These are phyloP conservation scores for Lepidocolaptes lacrymiger DNA, from an alignment of 2,797 vertebrate genomes.

Conservation along the genomic window DNA sequence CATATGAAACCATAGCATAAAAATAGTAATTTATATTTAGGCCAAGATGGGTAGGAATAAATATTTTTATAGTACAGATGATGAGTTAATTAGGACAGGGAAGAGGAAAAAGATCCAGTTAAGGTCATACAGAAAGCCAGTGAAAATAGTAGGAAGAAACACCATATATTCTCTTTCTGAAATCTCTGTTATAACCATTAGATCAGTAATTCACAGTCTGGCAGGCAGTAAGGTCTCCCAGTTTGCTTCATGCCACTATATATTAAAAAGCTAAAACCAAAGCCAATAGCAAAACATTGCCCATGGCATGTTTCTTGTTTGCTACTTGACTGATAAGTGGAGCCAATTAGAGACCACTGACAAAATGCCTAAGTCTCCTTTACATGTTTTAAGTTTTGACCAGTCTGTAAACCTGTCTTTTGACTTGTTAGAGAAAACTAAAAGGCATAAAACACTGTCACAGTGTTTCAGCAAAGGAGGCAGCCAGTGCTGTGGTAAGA, in stretches of 20 bases:
- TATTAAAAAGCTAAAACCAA: constrained; percentile 17
- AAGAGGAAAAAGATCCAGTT: constrained; percentile 17
- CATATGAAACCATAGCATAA: not conserved
- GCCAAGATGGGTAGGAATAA: constrained; percentile 1
- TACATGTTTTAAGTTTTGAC: not conserved
- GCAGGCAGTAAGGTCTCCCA: not conserved
- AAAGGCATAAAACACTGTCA: not conserved
- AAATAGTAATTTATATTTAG: not conserved
- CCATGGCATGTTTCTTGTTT: not conserved
- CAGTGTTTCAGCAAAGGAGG: not conserved
- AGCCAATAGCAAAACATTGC: not conserved
- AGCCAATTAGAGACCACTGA: not conserved
- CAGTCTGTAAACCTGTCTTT: not conserved
- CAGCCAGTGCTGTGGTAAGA: accelerated
- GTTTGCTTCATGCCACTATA: not conserved
- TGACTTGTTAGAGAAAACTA: not conserved
- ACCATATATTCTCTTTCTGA: constrained; percentile 16
- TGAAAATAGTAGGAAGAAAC: constrained; percentile 2
- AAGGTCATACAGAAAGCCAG: constrained; percentile 31
- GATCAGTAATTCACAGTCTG: constrained; percentile 20
- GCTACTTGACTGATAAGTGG: not conserved
- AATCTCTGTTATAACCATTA: constrained; percentile 31
- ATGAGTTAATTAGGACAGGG: constrained; percentile 40
- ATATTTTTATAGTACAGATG: constrained; percentile 34
- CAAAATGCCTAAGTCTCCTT: not conserved